Evolutionary conservation across 2,113 vertebrate species (phyloP).

Genomic region (Phoenicopterus ruber): DNA sequence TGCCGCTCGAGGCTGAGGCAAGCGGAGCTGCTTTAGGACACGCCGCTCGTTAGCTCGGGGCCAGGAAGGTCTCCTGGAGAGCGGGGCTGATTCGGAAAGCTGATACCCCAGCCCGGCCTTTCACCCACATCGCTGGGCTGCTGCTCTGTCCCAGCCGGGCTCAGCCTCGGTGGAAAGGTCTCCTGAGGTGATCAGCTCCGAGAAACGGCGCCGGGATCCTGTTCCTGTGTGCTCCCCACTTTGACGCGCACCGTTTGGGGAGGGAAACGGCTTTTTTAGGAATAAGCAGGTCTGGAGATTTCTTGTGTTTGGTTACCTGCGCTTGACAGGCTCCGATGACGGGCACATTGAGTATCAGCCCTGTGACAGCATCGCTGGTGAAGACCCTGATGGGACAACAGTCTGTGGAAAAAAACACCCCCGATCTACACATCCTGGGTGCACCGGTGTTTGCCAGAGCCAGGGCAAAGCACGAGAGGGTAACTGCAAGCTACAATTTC

Average conservation of each 20-base stretch:
- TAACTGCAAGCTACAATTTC: not conserved
- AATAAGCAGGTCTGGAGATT: not conserved
- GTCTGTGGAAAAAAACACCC: not conserved
- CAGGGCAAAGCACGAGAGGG: not conserved
- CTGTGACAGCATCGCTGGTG: not conserved
- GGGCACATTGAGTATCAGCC: fast-evolving
- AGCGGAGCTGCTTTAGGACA: not conserved
- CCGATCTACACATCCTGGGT: too few species aligned
- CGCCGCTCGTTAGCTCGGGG: fast-evolving
- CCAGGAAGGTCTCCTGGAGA: not conserved
- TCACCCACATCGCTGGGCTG: constrained; percentile 28
- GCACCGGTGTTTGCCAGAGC: not conserved
- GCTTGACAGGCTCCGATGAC: not conserved
- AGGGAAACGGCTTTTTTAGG: not conserved
- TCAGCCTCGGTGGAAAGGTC: not conserved
- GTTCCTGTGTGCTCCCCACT: fast-evolving
- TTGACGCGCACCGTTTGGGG: fast-evolving
- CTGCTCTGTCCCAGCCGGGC: fast-evolving
- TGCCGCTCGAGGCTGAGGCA: not conserved
- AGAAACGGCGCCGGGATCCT: not conserved
- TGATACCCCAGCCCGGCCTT: not conserved
- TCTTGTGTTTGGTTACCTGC: not conserved
- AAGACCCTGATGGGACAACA: not conserved
- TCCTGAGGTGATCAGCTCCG: not conserved
- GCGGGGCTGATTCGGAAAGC: not conserved